phyloP scores from a whole-genome alignment of 2,797 vertebrate genomes.

The Artibeus jamaicensis region DNA sequence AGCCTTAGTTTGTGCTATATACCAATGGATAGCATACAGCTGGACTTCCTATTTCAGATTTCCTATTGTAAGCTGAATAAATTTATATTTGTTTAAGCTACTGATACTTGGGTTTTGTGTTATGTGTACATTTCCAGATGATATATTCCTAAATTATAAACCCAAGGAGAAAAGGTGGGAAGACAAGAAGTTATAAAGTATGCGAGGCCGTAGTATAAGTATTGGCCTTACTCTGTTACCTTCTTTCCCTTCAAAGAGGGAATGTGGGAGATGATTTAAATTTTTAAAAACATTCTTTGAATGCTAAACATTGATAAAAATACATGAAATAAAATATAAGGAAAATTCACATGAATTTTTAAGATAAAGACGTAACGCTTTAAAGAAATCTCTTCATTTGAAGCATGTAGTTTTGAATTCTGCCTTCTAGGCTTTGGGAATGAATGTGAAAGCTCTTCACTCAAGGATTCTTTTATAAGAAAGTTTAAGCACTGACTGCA shows the following conservation, averaged over 20 bases:
- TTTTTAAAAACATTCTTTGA: background rate
- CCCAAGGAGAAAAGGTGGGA: background rate
- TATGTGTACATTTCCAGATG: background rate
- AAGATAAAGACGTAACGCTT: background rate
- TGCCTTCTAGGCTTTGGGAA: background rate
- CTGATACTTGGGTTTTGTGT: background rate
- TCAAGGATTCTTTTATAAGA: background rate
- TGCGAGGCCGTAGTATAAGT: background rate
- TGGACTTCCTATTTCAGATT: background rate
- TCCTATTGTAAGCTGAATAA: background rate
- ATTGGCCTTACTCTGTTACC: background rate
- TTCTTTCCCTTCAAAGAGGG: background rate
- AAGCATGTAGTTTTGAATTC: background rate
- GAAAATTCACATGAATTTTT: background rate
- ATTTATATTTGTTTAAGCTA: background rate
- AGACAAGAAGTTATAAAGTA: background rate
- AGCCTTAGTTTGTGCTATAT: background rate
- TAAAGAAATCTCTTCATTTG: background rate
- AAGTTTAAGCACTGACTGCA: background rate
- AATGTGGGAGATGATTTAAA: background rate
- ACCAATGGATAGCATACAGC: background rate
- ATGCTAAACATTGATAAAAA: background rate
- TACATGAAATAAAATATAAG: background rate
- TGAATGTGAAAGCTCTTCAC: background rate
- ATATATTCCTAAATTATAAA: background rate